Base-by-base conservation (phyloP, 2,797 vertebrate species). In the Pterois miles region DNA sequence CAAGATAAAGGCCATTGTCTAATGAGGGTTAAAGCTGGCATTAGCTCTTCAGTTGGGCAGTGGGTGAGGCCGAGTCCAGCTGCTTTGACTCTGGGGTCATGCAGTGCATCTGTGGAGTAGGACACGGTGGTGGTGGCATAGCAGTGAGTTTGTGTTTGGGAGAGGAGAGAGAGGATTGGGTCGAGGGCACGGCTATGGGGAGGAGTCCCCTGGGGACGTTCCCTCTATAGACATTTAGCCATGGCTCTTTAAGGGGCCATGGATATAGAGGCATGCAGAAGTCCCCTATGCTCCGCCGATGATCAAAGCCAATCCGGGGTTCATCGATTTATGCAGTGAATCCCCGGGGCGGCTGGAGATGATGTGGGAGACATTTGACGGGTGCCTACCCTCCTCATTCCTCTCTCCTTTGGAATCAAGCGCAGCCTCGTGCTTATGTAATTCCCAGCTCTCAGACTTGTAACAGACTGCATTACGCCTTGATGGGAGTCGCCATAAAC, bases 261-360 rank as follows among this genome's bases (percentile, higher is more conserved):
- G 74, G 86, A 73, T 88, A 69, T 75, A 89, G 76, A 87, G 69
- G 82, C 89, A 78, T 79, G 75, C 77, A 80, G 76, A 83, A 85
- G 85, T 74, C 52, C 78, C 72, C 71, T 8, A 58, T n/a, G 4
- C 82, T 83, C 72, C 74, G 62, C 79, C 66, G 82, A 80, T 85
- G 93, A 93, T 95, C 92, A 93, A 94, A 94, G 92, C 83, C 84
- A 72, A 90, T 88, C 82, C 54, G n/a, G 86, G 79, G 82, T 88
- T 89, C 86, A 91, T 87, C 58, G 52, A 89, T 80, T 89, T 71
- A 76, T 27, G n/a, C 79, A 69, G 77, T 23, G 74, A 76, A 67
- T 86, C 88, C 91, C 85, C 31, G 27, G 5, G 89, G 90, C 58
- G 2, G 74, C 78, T 33, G 71, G 23, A 83, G 90, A 88, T 65